These are phyloP conservation scores for Rhabdornis inornatus DNA, from an alignment of 2,113 vertebrate species.

Conservation along the genomic window DNA sequence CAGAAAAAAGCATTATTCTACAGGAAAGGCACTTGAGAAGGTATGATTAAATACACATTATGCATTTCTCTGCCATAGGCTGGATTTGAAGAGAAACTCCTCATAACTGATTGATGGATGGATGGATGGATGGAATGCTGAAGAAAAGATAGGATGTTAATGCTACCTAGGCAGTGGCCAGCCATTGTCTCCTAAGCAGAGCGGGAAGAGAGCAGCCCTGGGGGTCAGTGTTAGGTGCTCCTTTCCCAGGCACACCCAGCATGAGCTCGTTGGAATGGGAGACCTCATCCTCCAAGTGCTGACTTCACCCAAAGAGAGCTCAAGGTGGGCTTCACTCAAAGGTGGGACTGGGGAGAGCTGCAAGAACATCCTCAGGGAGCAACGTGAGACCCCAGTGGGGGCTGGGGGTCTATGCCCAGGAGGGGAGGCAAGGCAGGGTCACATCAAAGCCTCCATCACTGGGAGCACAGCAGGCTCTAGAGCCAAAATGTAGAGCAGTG, in stretches of 20 bases:
- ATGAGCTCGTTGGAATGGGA: background rate
- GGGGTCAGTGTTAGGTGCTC: background rate
- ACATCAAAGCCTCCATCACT: constrained; percentile 33
- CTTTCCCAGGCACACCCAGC: background rate
- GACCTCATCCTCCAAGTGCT: background rate
- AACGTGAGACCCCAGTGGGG: background rate
- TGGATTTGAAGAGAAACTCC: background rate
- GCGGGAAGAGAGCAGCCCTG: background rate
- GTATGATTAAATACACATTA: background rate
- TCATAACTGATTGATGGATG: background rate
- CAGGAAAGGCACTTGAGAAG: background rate
- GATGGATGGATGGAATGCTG: background rate
- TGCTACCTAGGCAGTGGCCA: background rate
- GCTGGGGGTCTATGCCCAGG: background rate
- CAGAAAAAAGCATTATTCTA: background rate
- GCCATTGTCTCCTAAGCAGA: background rate
- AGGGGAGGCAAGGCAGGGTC: background rate
- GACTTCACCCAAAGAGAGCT: constrained; percentile 43
- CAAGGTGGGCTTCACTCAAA: no score
- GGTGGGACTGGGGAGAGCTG: background rate
- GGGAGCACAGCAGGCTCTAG: background rate
- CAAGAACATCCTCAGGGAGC: fast-evolving
- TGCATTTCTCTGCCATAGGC: background rate
- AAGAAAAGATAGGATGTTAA: background rate
- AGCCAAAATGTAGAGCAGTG: background rate